These are phyloP conservation scores for Tympanoctomys barrerae DNA, from an alignment of 2,797 vertebrate genomes.

Conservation along the genomic window DNA sequence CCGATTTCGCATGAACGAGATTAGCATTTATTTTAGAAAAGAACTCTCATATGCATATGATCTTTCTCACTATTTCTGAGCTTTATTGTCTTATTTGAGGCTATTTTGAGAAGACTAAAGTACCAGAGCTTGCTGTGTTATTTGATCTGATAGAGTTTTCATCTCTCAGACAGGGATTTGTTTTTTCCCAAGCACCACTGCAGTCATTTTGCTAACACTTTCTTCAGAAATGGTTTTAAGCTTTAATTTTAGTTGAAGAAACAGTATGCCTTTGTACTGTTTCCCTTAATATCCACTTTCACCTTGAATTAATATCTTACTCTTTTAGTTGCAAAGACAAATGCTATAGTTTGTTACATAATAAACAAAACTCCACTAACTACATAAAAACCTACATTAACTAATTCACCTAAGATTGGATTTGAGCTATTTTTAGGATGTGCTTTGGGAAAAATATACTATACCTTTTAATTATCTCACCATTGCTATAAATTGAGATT, in stretches of 20 bases:
- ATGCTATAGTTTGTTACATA: background rate
- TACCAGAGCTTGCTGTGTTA: constrained; percentile 9
- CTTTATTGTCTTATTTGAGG: constrained; percentile 33
- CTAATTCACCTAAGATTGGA: constrained; percentile 19
- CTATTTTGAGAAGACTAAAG: constrained; percentile 58
- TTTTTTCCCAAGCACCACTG: background rate
- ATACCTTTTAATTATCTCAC: constrained; percentile 10
- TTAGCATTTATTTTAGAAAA: background rate
- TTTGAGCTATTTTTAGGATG: constrained; percentile 40
- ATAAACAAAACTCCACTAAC: constrained; percentile 35
- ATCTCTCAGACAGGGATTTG: background rate
- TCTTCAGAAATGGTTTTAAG: constrained; percentile 66
- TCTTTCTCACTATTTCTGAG: constrained; percentile 27
- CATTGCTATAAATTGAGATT: constrained; percentile 38
- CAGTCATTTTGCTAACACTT: constrained; percentile 56
- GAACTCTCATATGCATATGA: background rate
- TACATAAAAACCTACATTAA: background rate
- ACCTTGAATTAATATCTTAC: constrained; percentile 11
- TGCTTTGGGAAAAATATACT: background rate
- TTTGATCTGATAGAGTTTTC: constrained; percentile 59
- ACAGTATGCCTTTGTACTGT: background rate
- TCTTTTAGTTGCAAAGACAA: constrained; percentile 50
- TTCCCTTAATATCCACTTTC: background rate
- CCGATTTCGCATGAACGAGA: background rate
- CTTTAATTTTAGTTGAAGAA: background rate